Percentiles rank a stretch among this genome's conserved stretches.
These are phyloP conservation scores for Rhinoptilus africanus DNA, from an alignment of 2,113 vertebrate genomes.

Conservation along the genomic window DNA sequence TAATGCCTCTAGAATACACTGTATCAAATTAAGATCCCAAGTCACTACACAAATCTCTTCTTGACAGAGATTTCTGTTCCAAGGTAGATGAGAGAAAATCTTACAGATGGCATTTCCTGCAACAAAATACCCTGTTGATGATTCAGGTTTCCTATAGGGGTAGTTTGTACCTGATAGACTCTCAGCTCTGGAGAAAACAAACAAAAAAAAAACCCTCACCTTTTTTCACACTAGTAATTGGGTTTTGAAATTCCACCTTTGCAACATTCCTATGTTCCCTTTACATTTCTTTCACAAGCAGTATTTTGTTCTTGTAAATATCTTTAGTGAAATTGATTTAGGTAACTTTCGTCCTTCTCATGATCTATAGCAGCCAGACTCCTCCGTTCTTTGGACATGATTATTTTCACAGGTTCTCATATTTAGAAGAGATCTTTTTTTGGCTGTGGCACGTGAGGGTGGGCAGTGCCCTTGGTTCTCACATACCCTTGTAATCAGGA, in stretches of 20 bases:
- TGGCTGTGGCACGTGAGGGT: not conserved
- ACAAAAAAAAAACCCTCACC: not conserved
- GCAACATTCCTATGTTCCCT: accelerated
- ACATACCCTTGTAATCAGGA: not conserved
- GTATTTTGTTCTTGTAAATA: not conserved
- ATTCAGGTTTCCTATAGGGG: not conserved
- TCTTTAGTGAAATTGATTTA: not conserved
- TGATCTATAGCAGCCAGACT: accelerated
- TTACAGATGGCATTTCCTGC: not conserved
- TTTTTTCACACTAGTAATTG: not conserved
- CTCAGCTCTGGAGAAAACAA: not conserved
- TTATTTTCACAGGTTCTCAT: not conserved
- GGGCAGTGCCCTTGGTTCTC: not conserved
- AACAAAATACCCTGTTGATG: not conserved
- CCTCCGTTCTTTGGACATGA: not conserved
- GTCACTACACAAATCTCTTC: not conserved
- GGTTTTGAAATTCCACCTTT: not conserved
- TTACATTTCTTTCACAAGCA: not conserved
- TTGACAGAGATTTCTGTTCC: not conserved
- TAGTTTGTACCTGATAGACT: not conserved
- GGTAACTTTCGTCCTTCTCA: not conserved
- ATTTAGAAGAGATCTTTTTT: not conserved
- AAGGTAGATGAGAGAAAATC: not conserved
- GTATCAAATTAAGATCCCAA: not conserved
- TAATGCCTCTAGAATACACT: not conserved